Evolutionary conservation across 2,113 vertebrate genomes (phyloP).

Genomic region (Tachuris rubrigastra): DNA sequence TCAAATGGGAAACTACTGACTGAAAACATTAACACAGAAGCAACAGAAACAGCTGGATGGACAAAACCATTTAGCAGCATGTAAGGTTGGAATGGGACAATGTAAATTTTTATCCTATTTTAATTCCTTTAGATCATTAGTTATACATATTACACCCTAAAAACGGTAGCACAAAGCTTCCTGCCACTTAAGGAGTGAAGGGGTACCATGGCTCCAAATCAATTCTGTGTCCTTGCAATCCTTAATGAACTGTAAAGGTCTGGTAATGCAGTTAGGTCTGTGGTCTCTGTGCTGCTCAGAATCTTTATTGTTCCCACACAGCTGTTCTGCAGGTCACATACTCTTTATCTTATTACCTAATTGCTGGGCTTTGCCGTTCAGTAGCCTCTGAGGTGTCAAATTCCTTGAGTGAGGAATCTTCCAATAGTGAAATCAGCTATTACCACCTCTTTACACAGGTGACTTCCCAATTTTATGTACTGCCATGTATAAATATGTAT

Average conservation of each 20-base stretch:
- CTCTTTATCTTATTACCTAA: background rate
- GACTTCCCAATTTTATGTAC: background rate
- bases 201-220: background rate
- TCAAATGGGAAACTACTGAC: background rate
- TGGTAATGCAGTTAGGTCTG: rapidly evolving
- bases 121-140: background rate
- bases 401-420: background rate
- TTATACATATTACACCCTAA: background rate
- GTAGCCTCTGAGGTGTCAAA: background rate
- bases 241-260: background rate
- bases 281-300: background rate
- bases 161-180: background rate
- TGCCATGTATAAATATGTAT: background rate
- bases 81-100: background rate
- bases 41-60: background rate
- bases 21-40: background rate
- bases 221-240: background rate
- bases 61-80: background rate
- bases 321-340: background rate
- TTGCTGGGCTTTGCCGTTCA: background rate
- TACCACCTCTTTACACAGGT: background rate
- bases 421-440: background rate
- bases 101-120: background rate
- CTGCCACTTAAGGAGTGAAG: background rate
- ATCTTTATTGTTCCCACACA: rapidly evolving